These are phyloP conservation scores for Sinella curviseta DNA, from an alignment of 1,140 invertebrate species.

Conservation along the genomic window DNA sequence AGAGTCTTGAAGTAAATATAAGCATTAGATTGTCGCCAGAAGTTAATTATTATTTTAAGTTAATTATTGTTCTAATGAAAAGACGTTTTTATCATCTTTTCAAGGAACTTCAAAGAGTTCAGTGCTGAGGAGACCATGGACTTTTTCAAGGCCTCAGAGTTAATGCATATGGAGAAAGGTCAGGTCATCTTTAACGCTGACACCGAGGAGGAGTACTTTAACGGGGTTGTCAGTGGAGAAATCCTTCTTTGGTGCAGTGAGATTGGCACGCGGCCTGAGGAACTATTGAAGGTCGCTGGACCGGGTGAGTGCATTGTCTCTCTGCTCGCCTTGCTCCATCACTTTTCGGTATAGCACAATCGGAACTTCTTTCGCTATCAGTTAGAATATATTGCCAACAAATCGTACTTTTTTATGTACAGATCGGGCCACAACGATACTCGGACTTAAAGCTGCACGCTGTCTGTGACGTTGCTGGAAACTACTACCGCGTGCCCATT, in stretches of 20 bases:
- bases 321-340: background rate
- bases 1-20: too few relatives aligned
- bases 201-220: background rate
- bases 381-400: too few relatives aligned
- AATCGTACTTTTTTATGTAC: too few relatives aligned
- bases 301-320: background rate
- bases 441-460: background rate
- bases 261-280: background rate
- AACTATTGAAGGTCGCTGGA: background rate
- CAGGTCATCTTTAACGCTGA: background rate
- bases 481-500: background rate
- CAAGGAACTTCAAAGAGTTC: conserved; percentile 9
- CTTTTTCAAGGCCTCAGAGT: background rate
- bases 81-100: background rate
- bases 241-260: background rate
- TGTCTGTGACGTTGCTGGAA: background rate
- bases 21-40: too few relatives aligned
- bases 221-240: background rate
- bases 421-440: background rate
- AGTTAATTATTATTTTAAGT: too few relatives aligned
- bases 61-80: too few relatives aligned
- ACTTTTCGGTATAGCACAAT: background rate
- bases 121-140: background rate
- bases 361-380: too few relatives aligned
- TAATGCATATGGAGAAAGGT: background rate